Percentiles rank a stretch among this genome's conserved stretches.
Evolutionary conservation across 2,888 invertebrate genomes (phyloP).

Genomic region (Nezara viridula): DNA sequence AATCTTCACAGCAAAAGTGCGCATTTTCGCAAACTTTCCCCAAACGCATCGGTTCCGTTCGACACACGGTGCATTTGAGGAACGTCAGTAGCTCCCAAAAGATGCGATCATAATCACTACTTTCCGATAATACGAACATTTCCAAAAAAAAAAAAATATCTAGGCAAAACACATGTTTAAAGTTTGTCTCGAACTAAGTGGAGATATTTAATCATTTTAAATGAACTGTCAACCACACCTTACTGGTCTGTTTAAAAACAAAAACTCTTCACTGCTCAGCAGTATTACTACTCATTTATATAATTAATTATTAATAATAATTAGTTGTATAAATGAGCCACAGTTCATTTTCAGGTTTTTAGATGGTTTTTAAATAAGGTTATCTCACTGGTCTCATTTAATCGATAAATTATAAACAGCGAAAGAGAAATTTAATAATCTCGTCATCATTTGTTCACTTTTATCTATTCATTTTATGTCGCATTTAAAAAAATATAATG

Average conservation of each 20-base stretch:
- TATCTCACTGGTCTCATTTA: background rate
- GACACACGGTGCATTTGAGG: background rate
- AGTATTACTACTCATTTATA: too few species aligned
- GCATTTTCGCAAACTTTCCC: background rate
- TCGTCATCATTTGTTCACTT: too few species aligned
- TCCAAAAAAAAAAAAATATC: background rate
- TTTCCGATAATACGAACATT: constrained; percentile 33
- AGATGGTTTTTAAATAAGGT: background rate
- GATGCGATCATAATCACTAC: background rate
- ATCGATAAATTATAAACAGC: background rate
- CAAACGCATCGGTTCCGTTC: background rate
- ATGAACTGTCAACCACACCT: background rate
- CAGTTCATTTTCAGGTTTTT: background rate
- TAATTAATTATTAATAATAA: too few species aligned
- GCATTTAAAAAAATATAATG: too few species aligned
- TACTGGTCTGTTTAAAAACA: too few species aligned
- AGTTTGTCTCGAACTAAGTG: background rate
- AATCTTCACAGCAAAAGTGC: constrained; percentile 6
- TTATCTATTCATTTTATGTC: too few species aligned
- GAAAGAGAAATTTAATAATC: too few species aligned
- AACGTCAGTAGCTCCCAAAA: background rate
- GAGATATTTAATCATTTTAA: background rate
- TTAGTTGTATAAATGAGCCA: background rate
- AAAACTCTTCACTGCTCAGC: too few species aligned
- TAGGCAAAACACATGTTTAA: constrained; percentile 1